Conservation (phyloP, 2,888 invertebrate species). For the Hymenopus coronatus region DNA sequence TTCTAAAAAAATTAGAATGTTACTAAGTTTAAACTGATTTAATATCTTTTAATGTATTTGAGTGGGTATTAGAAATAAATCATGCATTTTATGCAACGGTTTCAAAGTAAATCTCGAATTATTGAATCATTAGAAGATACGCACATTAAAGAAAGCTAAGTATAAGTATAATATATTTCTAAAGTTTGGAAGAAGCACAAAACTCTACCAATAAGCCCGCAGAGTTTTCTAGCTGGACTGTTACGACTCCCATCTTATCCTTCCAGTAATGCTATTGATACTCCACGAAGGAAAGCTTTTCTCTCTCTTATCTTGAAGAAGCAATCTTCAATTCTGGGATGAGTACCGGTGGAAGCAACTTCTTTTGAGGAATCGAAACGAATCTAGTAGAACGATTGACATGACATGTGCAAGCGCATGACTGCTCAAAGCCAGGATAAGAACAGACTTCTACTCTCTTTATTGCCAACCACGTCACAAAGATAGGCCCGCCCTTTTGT, state of each 20-base stretch:
- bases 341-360: background rate
- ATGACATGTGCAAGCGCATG: background rate
- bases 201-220: too few species aligned
- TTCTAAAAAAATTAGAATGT: too few species aligned
- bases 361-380: background rate
- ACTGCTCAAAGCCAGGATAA: background rate
- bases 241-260: background rate
- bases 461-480: background rate
- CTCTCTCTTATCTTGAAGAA: slow-evolving; percentile 6
- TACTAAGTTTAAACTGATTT: too few species aligned
- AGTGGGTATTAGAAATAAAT: too few species aligned
- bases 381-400: background rate
- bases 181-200: too few species aligned
- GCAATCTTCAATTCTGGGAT: slow-evolving; percentile 12
- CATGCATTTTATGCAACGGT: too few species aligned
- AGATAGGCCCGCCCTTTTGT: background rate
- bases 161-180: too few species aligned
- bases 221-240: background rate
- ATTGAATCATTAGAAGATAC: too few species aligned
- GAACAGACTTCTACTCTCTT: background rate
- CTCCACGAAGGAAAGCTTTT: slow-evolving; percentile 1
- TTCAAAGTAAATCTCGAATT: too few species aligned
- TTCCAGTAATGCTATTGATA: slow-evolving; percentile 12
- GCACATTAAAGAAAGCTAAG: too few species aligned
- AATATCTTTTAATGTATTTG: too few species aligned